A percentile compares a stretch with the other conserved stretches of the same genome.
Conservation (phyloP, 1,140 invertebrate genomes). For the Leucophenga varia region DNA sequence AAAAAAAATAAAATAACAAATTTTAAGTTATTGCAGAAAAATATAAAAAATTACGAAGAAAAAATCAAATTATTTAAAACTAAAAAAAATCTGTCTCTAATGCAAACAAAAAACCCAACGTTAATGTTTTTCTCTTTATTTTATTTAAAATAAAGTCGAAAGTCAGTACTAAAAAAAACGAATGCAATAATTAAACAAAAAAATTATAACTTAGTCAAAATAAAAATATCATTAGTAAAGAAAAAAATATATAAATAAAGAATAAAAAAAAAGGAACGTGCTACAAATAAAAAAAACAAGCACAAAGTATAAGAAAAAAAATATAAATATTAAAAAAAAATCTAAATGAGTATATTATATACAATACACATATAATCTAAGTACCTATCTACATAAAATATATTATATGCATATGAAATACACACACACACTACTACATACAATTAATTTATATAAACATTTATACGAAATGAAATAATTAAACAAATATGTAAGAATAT, state of each 20-base stretch:
- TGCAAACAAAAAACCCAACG: not conserved
- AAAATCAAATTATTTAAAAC: conserved; percentile 3
- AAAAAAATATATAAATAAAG: conserved; percentile 1
- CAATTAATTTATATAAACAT: conserved; percentile 1
- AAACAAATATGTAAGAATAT: not conserved
- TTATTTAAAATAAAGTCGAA: too few species aligned
- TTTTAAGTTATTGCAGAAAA: too few species aligned
- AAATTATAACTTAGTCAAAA: conserved; percentile 7
- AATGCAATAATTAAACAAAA: too few species aligned
- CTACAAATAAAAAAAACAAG: too few species aligned
- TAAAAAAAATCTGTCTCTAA: not conserved
- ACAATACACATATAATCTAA: too few species aligned
- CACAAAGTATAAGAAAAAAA: too few species aligned
- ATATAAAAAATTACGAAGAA: too few species aligned
- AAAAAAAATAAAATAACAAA: too few species aligned
- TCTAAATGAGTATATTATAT: too few species aligned
- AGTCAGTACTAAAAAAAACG: too few species aligned
- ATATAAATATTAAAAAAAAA: too few species aligned
- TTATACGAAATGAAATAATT: not conserved
- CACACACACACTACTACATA: too few species aligned
- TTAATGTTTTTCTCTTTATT: not conserved
- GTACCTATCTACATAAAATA: conserved; percentile 1
- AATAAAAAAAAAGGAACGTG: conserved; percentile 5
- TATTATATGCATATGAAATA: conserved; percentile 7
- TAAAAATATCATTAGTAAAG: not conserved